Percentiles rank a stretch among this genome's conserved stretches.
These are phyloP conservation scores for Calephelis nemesis DNA, from an alignment of 1,140 invertebrate genomes.

Conservation along the genomic window DNA sequence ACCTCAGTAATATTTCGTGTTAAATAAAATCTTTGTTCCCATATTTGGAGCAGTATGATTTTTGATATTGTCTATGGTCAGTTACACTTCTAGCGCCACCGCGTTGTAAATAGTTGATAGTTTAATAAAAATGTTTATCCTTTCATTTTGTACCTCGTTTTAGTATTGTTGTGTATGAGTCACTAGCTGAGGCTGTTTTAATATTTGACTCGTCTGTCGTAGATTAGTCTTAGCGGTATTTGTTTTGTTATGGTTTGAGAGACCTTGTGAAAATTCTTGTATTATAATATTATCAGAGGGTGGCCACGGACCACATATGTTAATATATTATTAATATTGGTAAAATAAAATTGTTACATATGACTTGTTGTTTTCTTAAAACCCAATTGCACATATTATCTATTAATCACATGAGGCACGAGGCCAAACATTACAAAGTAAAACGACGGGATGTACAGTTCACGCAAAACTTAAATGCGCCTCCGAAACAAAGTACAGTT, in stretches of 20 bases:
- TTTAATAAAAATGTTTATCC: constrained; percentile 59
- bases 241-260: constrained; percentile 74
- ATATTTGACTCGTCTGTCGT: constrained; percentile 48
- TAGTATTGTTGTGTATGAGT: constrained; percentile 45
- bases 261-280: constrained; percentile 73
- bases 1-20: no score
- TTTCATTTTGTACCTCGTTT: constrained; percentile 67
- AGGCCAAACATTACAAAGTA: no score
- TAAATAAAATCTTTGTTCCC: no score
- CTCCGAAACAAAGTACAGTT: no score
- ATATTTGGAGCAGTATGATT: no score
- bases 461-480: no score
- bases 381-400: background rate
- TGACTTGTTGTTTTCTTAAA: constrained; percentile 43
- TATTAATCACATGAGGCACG: no score
- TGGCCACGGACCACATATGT: constrained; percentile 74
- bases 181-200: constrained; percentile 43
- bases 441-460: no score
- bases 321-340: constrained; percentile 79
- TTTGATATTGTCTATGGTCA: background rate
- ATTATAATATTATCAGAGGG: constrained; percentile 74
- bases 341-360: constrained; percentile 78
- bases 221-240: constrained; percentile 52
- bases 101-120: constrained; percentile 50
- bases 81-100: constrained; percentile 33